Percentiles rank a stretch among this genome's conserved stretches.
These are phyloP conservation scores for Hermatobates lingyangjiaoensis DNA, from an alignment of 1,140 invertebrate genomes.

Conservation along the genomic window DNA sequence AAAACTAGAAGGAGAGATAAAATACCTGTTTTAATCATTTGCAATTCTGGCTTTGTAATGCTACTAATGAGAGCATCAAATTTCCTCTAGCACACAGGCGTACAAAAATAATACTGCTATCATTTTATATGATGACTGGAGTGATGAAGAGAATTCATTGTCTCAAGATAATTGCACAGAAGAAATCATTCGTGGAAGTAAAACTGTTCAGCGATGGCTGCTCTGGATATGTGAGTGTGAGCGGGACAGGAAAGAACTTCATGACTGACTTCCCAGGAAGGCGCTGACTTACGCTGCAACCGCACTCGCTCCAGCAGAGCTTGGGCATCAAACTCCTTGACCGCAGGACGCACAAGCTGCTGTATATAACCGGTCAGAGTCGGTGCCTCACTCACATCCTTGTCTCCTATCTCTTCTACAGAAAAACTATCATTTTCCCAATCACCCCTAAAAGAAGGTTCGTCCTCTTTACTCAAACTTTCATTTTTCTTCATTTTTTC, in stretches of 20 bases:
- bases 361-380: conserved; percentile 1
- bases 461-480: neutral
- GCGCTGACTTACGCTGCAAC: neutral
- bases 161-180: too few species aligned
- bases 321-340: conserved; percentile 3
- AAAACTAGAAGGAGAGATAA: too few species aligned
- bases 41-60: too few species aligned
- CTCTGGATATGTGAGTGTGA: neutral
- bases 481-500: neutral
- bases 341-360: neutral
- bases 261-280: neutral
- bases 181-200: too few species aligned
- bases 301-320: neutral
- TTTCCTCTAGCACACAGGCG: too few species aligned
- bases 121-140: too few species aligned
- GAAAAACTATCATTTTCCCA: neutral
- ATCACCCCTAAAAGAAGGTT: conserved; percentile 1
- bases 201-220: neutral
- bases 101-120: too few species aligned
- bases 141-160: too few species aligned
- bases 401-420: neutral
- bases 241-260: neutral
- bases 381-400: neutral
- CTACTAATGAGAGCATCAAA: too few species aligned
- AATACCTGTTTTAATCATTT: too few species aligned